Evolutionary conservation across 1,140 invertebrate genomes (phyloP).

Genomic region (Heliconius himera): DNA sequence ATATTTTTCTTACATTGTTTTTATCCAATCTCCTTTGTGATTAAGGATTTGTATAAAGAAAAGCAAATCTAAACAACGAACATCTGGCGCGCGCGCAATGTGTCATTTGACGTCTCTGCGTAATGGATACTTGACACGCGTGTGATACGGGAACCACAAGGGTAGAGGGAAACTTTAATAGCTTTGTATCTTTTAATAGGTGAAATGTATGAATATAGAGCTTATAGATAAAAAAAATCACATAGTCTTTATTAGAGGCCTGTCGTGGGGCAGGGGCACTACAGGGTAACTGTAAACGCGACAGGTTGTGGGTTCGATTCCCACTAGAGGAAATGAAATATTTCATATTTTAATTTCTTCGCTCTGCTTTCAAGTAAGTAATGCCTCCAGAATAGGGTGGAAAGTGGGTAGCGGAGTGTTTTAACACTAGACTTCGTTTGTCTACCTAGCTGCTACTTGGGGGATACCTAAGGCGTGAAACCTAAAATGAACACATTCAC

Average conservation of each 20-base stretch:
- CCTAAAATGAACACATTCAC: no score
- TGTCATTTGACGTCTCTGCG: constrained; percentile 42
- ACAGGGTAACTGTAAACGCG: no score
- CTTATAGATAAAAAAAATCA: neutral
- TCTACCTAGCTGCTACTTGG: no score
- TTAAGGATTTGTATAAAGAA: constrained; percentile 48
- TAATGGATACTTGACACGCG: constrained; percentile 19
- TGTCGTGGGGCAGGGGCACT: no score
- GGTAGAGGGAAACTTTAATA: neutral
- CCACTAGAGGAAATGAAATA: no score
- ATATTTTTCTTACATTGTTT: constrained; percentile 12
- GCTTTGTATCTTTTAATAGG: neutral
- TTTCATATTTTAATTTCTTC: no score
- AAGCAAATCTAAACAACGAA: constrained; percentile 62
- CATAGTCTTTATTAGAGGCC: neutral
- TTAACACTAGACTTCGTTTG: no score
- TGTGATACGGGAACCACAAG: constrained; percentile 15
- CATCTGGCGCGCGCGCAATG: constrained; percentile 56
- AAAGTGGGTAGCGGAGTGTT: no score
- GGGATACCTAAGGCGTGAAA: no score
- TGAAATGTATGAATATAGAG: neutral
- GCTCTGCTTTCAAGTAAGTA: no score
- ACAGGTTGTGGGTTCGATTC: no score
- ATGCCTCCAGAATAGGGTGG: no score
- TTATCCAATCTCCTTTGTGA: constrained; percentile 42